Evolutionary conservation across 2,797 vertebrate genomes (phyloP).

Genomic region (Lophura swinhoii): DNA sequence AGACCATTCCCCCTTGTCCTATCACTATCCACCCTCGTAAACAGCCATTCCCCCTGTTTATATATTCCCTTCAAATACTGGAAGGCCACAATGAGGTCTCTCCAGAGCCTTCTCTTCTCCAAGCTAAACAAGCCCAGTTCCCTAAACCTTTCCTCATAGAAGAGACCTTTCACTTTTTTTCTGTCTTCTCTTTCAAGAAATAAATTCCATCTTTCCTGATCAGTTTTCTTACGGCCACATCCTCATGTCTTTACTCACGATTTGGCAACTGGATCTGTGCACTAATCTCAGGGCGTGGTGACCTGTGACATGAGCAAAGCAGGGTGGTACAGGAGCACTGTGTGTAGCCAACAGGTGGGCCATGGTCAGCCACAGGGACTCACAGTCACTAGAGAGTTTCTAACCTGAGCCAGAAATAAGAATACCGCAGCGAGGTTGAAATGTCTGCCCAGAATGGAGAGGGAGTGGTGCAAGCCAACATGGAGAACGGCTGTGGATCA

Average conservation of each 20-base stretch:
- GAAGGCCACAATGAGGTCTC: too few species aligned
- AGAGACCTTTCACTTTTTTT: accelerated
- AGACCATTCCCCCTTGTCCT: too few species aligned
- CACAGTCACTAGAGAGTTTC: neutral
- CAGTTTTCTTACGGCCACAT: neutral
- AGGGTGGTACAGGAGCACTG: neutral
- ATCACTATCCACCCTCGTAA: too few species aligned
- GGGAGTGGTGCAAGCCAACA: neutral
- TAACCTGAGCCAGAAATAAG: neutral
- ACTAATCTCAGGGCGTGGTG: neutral
- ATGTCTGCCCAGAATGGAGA: neutral
- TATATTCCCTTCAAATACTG: too few species aligned
- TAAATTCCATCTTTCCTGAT: neutral
- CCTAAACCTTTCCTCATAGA: too few species aligned
- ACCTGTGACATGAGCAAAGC: neutral
- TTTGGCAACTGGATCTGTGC: accelerated
- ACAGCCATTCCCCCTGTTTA: too few species aligned
- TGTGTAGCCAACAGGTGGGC: neutral
- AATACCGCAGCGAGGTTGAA: neutral
- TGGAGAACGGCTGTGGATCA: neutral
- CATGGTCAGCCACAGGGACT: neutral
- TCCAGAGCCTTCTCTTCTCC: too few species aligned
- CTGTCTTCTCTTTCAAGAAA: neutral
- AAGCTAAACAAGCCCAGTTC: too few species aligned
- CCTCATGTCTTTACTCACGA: neutral